These are phyloP conservation scores for Microplitis deprimator DNA, from an alignment of 2,888 invertebrate genomes.

Conservation along the genomic window DNA sequence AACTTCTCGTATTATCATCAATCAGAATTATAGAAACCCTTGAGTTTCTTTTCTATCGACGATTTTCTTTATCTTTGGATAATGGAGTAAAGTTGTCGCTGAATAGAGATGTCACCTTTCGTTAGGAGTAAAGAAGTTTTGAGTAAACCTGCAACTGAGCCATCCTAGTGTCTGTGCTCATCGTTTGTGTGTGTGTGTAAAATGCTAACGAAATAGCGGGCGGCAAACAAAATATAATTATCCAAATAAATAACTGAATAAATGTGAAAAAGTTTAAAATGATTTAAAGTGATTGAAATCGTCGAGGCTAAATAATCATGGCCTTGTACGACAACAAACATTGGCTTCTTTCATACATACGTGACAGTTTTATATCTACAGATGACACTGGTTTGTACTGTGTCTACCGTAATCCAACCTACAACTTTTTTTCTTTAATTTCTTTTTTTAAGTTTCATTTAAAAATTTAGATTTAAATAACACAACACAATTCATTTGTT, in stretches of 20 bases:
- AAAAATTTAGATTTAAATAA: not conserved
- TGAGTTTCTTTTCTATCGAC: too few relatives aligned
- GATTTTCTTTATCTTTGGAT: too few relatives aligned
- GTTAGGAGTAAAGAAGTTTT: too few relatives aligned
- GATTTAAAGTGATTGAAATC: not conserved
- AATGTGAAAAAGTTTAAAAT: constrained; percentile 11
- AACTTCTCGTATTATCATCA: too few relatives aligned
- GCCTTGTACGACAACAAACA: constrained; percentile 95
- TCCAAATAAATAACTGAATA: constrained; percentile 24
- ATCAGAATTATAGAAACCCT: too few relatives aligned
- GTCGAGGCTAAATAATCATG: constrained; percentile 74
- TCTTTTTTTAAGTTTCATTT: not conserved
- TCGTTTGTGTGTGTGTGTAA: not conserved
- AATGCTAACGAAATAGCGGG: not conserved
- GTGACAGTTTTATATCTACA: constrained; percentile 94
- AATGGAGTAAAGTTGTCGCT: too few relatives aligned
- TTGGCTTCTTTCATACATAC: constrained; percentile 92
- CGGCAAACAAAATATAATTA: constrained; percentile 1
- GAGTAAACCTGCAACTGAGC: too few relatives aligned
- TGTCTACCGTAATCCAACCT: constrained; percentile 8
- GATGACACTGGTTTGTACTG: constrained; percentile 84
- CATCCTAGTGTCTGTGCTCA: not conserved
- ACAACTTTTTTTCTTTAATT: not conserved
- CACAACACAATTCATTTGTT: not conserved
- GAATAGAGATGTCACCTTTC: too few relatives aligned